These are phyloP conservation scores for Thaumatotibia leucotreta DNA, from an alignment of 1,140 invertebrate species.

Conservation along the genomic window DNA sequence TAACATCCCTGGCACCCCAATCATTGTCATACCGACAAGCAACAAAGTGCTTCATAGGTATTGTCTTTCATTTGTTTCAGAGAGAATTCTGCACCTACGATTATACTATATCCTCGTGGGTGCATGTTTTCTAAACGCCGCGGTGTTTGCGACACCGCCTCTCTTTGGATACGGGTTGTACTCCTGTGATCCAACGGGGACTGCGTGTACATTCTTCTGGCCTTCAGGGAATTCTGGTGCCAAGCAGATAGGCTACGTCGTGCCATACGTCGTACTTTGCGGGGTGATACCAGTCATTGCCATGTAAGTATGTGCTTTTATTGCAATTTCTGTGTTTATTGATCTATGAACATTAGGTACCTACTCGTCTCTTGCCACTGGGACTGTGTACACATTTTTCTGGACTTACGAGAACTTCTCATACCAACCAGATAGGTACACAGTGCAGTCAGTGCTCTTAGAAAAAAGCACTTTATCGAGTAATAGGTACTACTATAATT, in stretches of 20 bases:
- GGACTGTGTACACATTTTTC: too few species aligned
- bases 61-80: constrained; percentile 47
- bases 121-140: constrained; percentile 59
- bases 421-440: too few species aligned
- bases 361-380: too few species aligned
- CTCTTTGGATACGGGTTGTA: constrained; percentile 71
- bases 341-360: too few species aligned
- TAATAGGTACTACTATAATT: too few species aligned
- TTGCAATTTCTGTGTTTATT: too few species aligned
- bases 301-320: constrained; percentile 50
- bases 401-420: too few species aligned
- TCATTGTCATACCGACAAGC: background rate
- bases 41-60: background rate
- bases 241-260: constrained; percentile 58
- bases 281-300: constrained; percentile 62
- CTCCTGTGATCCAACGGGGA: constrained; percentile 70
- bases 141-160: constrained; percentile 66
- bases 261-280: constrained; percentile 63
- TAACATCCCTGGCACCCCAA: too few species aligned
- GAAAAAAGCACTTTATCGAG: too few species aligned
- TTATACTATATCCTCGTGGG: constrained; percentile 61
- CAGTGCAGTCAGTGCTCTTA: too few species aligned
- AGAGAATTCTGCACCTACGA: constrained; percentile 58
- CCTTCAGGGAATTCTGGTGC: constrained; percentile 47
- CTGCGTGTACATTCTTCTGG: constrained; percentile 67